Evolutionary conservation across 1,140 invertebrate genomes (phyloP).

Genomic region (Maniola jurtina): DNA sequence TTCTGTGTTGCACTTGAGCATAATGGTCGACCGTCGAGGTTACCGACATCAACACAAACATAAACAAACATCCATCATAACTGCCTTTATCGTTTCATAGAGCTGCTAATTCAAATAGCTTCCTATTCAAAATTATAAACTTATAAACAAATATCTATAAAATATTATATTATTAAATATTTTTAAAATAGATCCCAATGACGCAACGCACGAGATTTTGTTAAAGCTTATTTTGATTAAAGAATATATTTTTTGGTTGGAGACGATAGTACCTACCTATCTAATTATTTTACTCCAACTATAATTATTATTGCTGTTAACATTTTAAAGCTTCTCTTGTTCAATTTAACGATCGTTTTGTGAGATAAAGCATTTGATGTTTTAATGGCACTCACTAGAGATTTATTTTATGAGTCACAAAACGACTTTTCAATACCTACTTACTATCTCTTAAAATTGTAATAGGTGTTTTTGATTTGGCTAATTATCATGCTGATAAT

Average conservation of each 20-base stretch:
- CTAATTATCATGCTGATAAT: no score
- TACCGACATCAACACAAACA: constrained; percentile 46
- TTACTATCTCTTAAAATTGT: not conserved
- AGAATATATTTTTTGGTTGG: not conserved
- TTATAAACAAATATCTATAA: no score
- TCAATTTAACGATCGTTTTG: constrained; percentile 22
- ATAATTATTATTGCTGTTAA: not conserved
- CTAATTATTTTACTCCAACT: not conserved
- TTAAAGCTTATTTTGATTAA: not conserved
- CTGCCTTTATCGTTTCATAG: constrained; percentile 9
- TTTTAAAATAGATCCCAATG: constrained; percentile 4
- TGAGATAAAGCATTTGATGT: constrained; percentile 16
- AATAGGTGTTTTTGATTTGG: not conserved
- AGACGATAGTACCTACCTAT: not conserved
- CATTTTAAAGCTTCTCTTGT: constrained; percentile 13
- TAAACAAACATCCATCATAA: constrained; percentile 41
- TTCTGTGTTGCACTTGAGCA: constrained; percentile 16
- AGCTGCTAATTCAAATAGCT: no score
- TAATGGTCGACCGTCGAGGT: constrained; percentile 26
- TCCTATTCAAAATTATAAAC: not conserved
- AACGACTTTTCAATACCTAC: constrained; percentile 8
- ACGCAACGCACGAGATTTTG: not conserved
- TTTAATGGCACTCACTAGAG: constrained; percentile 20
- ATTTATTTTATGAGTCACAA: constrained; percentile 21
- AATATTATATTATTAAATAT: not conserved